phyloP scores from a whole-genome alignment of 2,888 invertebrate genomes.

The Pristionchus exspectatus region DNA sequence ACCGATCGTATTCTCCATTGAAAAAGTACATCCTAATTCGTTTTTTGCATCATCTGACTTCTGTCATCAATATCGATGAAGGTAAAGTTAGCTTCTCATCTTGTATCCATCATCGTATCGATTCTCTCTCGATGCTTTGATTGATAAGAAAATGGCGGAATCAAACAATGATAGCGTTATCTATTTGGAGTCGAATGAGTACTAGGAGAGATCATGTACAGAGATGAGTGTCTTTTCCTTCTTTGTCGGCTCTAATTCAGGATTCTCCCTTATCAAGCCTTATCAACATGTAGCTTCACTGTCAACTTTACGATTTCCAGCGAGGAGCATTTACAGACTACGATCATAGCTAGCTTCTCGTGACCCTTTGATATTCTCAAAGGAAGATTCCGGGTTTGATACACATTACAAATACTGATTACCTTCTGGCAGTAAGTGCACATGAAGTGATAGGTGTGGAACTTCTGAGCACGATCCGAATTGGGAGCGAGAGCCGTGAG shows the following conservation, averaged over 20 bases:
- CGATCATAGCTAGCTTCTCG: background rate
- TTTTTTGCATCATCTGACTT: too few relatives aligned
- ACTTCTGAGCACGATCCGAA: constrained; percentile 98
- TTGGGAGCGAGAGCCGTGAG: constrained; percentile 78
- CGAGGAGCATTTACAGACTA: background rate
- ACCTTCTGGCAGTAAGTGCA: constrained; percentile 96
- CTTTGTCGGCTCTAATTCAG: background rate
- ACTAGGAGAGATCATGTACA: background rate
- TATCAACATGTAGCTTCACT: background rate
- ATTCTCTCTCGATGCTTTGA: background rate
- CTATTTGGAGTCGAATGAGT: background rate
- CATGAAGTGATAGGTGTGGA: constrained; percentile 96
- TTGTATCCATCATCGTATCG: background rate
- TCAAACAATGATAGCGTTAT: constrained; percentile 1
- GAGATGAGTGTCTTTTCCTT: background rate
- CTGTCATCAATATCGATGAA: background rate
- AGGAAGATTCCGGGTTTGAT: too few relatives aligned
- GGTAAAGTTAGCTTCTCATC: background rate
- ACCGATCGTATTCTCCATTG: too few relatives aligned
- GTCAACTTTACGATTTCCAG: background rate
- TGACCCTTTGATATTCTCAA: background rate
- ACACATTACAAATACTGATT: background rate
- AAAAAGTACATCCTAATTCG: too few relatives aligned
- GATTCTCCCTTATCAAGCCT: background rate
- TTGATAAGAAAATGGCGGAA: background rate